Conservation (phyloP, 35 echinoderm and acorn worm species). For the Lytechinus variegatus region DNA sequence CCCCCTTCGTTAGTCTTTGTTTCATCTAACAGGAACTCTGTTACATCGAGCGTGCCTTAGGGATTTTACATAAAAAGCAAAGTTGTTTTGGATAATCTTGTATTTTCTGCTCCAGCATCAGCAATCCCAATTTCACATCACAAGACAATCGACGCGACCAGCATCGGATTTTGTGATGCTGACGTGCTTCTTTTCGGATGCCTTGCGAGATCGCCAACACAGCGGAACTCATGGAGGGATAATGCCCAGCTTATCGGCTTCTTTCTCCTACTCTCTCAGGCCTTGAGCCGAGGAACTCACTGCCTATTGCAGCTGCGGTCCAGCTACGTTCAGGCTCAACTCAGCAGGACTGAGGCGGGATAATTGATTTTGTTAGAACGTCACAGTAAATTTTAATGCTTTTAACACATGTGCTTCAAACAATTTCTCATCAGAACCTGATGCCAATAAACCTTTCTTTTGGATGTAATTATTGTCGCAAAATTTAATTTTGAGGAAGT, state of each 20-base stretch:
- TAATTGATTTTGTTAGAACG: background rate
- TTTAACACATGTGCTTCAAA: background rate
- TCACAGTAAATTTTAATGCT: background rate
- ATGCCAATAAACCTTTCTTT: background rate
- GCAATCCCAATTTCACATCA: background rate
- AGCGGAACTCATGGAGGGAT: background rate
- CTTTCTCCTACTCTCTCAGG: background rate
- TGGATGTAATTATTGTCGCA: constrained; percentile 2
- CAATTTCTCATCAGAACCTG: background rate
- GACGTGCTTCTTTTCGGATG: background rate
- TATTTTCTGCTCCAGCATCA: background rate
- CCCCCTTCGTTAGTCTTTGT: background rate
- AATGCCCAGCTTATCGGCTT: background rate
- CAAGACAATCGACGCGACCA: background rate
- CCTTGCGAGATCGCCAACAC: background rate
- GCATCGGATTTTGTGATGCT: background rate
- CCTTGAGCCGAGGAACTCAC: background rate
- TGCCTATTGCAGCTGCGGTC: background rate
- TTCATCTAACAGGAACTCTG: background rate
- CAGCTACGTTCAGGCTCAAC: background rate
- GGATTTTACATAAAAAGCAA: constrained; percentile 6
- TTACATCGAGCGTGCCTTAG: background rate
- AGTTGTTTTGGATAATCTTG: background rate
- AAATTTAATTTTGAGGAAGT: background rate
- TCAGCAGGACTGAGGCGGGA: background rate